Evolutionary conservation across 1,140 invertebrate genomes (phyloP), one percentile per base, ranked within the genome.

Genomic region (Drosophila pandora): DNA sequence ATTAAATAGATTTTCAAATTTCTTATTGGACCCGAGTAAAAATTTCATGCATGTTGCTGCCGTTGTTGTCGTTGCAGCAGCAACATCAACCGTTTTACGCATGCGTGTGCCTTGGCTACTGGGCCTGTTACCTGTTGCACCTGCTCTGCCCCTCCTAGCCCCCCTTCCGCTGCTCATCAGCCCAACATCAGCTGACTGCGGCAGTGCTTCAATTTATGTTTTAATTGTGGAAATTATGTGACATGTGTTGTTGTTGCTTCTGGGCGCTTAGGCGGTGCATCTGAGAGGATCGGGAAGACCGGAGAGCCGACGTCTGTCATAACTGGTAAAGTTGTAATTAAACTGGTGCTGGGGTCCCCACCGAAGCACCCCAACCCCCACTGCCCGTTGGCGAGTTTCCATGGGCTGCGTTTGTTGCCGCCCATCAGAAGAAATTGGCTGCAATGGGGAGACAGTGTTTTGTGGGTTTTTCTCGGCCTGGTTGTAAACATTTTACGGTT

Each of bases 161-260:
- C 45, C 8, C 22, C 13, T 8, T 10, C 13, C 23, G 39, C 5
- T 32, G 39, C 5, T 32, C 17, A 22, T 22, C 41, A n/a, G 12
- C 49, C 37, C 48, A 21, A 21, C 50, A 28, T 22, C 65, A 69
- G 56, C 73, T 62, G 60, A 56, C 58, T 61, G 53, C 37, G 62
- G 68, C 79, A 72, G 41, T 69, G 75, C 83, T 79, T 82, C 75
- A 88, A 81, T 87, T 79, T 88, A 88, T 83, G 83, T 82, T 87
- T 88, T 87, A 88, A 87, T 88, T 87, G 83, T 87, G 75, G 59
- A 87, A 83, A 87, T 87, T 87, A 87, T 85, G 79, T 88, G 83
- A 83, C 83, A 88, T 79, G 79, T 74, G 55, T 23, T 71, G 56
- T 43, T 49, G 48, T 10, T 60, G 49, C 72, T 54, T 60, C 50